Evolutionary conservation across 2,113 vertebrate species (phyloP).

Genomic region (Coryphaenoides rupestris): DNA sequence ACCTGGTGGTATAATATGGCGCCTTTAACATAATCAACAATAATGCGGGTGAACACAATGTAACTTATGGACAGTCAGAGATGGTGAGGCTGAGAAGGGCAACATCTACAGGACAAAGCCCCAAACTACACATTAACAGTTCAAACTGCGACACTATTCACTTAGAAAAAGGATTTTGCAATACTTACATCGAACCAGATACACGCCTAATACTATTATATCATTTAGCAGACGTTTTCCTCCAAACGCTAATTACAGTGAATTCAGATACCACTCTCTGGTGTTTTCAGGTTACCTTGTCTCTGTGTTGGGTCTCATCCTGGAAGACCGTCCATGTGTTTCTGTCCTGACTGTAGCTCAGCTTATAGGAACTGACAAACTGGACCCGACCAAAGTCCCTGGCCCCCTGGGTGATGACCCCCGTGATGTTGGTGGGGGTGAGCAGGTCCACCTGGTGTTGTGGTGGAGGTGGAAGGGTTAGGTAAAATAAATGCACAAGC

Average conservation of each 20-base stretch:
- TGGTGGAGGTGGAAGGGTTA: background rate
- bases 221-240: too few relatives aligned
- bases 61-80: background rate
- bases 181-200: too few relatives aligned
- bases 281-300: conserved; percentile 74
- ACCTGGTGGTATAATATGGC: too few relatives aligned
- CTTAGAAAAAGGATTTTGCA: too few relatives aligned
- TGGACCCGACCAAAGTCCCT: conserved; percentile 87
- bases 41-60: background rate
- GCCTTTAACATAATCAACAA: too few relatives aligned
- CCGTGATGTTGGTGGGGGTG: conserved; percentile 82
- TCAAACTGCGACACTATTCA: too few relatives aligned
- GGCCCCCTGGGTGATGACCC: conserved; percentile 86
- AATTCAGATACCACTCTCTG: too few relatives aligned
- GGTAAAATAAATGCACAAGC: too few relatives aligned
- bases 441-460: conserved; percentile 78
- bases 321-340: conserved; percentile 81
- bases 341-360: conserved; percentile 82
- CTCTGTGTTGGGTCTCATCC: conserved; percentile 83
- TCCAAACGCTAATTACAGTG: too few relatives aligned
- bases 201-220: background rate
- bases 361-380: conserved; percentile 85
- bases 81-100: too few relatives aligned
- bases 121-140: too few relatives aligned
- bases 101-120: too few relatives aligned